Evolutionary conservation across 2,113 vertebrate genomes (phyloP), one percentile per base, ranked within the genome.

Genomic region (Chauna torquata): DNA sequence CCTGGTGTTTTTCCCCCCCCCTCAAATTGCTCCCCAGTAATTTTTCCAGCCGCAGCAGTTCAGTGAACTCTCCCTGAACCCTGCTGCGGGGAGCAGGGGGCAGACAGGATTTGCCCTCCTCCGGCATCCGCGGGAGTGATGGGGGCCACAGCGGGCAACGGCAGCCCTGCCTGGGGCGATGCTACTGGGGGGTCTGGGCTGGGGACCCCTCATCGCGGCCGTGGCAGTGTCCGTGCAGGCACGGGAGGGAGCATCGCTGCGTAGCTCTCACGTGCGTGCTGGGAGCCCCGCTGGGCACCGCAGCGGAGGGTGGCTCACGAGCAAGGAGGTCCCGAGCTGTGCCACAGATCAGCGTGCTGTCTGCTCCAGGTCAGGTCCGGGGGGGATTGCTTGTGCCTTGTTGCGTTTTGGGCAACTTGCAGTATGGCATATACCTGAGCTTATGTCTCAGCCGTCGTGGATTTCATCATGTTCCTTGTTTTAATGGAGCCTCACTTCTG

Each of bases 181-280:
- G 30, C 23, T 6, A n/a, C 19, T 25, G 38, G 9, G 27, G 57
- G 44, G 13, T 72, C 44, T 23, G 44, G 52, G 12, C 2, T 90
- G 50, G 36, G 17, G 28, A 57, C 23, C 11, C 1, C 45, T 47
- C 54, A 50, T 57, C 17, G 40, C 42, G 78, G 57, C 1, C 0
- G 0, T 2, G 3, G 5, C 1, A 1, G 8, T 9, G 22, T 68
- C 27, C 17, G 42, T 24, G 47, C 20, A 2, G 22, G 3, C 42
- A 38, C 0, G 0, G 36, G 34, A 82, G 6, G 16, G 47, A 62
- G 24, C 19, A 54, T 25, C 50, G 82, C 30, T 61, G 15, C 8
- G 2, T 20, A 80, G 42, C 16, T 71, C 42, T 76, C 12, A 20
- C 5, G 0, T 36, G 5, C 40, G 58, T 61, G n/a, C 58, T n/a